These are phyloP conservation scores for Phocoena sinus DNA, from an alignment of 2,113 vertebrate genomes.

Conservation along the genomic window DNA sequence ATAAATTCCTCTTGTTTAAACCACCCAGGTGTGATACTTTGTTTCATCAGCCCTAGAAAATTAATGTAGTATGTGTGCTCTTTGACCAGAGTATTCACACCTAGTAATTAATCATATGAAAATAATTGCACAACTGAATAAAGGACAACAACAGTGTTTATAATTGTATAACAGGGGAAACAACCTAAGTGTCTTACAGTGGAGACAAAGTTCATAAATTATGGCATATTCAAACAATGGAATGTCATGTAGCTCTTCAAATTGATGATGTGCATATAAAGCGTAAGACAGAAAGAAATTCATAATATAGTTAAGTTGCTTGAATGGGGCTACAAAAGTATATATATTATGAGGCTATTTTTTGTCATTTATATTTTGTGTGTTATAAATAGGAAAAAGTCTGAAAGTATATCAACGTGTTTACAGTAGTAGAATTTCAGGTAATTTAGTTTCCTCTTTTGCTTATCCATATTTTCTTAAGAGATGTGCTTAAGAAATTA, in stretches of 20 bases:
- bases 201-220: background rate
- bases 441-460: slow-evolving; percentile 10
- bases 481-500: background rate
- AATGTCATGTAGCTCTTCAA: background rate
- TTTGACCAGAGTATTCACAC: background rate
- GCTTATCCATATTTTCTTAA: background rate
- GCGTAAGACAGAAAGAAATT: background rate
- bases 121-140: background rate
- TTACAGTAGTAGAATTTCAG: background rate
- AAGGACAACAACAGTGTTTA: background rate
- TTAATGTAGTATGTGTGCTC: background rate
- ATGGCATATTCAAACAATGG: background rate
- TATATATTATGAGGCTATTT: background rate
- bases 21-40: background rate
- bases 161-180: background rate
- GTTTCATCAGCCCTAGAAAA: background rate
- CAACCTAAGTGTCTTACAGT: background rate
- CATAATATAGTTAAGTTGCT: background rate
- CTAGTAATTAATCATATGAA: background rate
- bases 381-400: slow-evolving; percentile 5
- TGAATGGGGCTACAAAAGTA: background rate
- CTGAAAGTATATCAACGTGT: background rate
- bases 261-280: background rate
- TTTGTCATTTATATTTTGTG: background rate
- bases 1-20: background rate